Evolutionary conservation across 2,797 vertebrate genomes (phyloP), one percentile per base, ranked within the genome.

Genomic region (Yasuhikotakia modesta): DNA sequence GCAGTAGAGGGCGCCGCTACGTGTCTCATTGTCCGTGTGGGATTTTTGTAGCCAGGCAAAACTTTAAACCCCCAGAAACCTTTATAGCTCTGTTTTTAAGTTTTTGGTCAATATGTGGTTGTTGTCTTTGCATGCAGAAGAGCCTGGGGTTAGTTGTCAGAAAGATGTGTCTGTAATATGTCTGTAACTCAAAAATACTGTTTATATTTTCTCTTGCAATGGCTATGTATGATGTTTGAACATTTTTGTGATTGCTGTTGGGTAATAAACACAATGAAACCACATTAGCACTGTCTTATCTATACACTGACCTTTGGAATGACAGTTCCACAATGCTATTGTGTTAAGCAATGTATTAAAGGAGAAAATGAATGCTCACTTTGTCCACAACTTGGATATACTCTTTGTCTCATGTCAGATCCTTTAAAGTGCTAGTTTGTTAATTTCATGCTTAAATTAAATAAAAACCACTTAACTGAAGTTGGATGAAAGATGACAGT

Each of bases 1-100:
- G 0, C 80, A 73, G 32, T 24, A 81, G 80, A 69, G 75, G 80
- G 75, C 80, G 80, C 55, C 24, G 48, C 12, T 55, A 30, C 39
- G 39, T 10, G 39, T 27, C 55, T 72, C 2, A 39, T 0, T 48
- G 39, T 1, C 1, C 30, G 55, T 30, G 22, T 43, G 39, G 10
- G 10, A 43, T 27, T 2, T 19, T 5, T 45, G 2, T 19, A 27
- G 19, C 17, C 2, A 0, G 1, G 39, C 32, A 72, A 32, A 17
- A 32, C 11, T 5, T 21, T 43, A 48, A 39, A 61, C 39, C 39
- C 39, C 8, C 39, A 8, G 30, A 72, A 21, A 55, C n/a, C 2
- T 21, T 55, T 2, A 27, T 27, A 10, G n/a, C 10, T 2, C 10
- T 10, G n/a, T 55, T 55, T 55, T 55, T 19, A 10, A 55, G n/a